These are phyloP conservation scores for Camelus bactrianus DNA, from an alignment of 2,113 vertebrate genomes.

Conservation along the genomic window DNA sequence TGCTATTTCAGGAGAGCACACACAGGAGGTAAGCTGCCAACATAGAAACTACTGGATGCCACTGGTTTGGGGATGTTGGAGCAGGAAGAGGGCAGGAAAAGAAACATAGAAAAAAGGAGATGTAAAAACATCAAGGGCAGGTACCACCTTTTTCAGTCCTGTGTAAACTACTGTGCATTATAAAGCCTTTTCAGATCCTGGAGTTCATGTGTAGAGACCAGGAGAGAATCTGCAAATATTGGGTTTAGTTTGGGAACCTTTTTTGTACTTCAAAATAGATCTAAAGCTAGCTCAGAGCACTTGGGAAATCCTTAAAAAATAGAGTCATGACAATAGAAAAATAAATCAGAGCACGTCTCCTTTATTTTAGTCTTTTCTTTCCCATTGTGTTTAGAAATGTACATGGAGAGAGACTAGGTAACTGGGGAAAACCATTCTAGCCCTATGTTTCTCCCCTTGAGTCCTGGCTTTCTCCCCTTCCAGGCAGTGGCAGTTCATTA, in stretches of 20 bases:
- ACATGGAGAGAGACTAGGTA: neutral
- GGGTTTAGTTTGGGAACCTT: slow-evolving; percentile 43
- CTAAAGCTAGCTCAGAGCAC: slow-evolving; percentile 14
- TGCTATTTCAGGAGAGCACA: neutral
- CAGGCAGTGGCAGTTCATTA: neutral
- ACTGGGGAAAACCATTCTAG: neutral
- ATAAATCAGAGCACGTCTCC: neutral
- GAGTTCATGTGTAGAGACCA: slow-evolving; percentile 12
- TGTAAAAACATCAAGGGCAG: neutral
- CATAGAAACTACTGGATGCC: neutral
- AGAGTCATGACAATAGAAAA: neutral
- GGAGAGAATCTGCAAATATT: slow-evolving; percentile 18
- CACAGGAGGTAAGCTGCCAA: neutral
- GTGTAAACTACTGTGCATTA: neutral
- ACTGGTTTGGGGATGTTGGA: neutral
- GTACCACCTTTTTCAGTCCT: neutral
- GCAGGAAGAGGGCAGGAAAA: neutral
- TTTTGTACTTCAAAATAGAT: neutral
- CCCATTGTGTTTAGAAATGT: neutral
- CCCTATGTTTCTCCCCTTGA: neutral
- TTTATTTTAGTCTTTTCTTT: slow-evolving; percentile 12
- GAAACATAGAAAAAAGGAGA: neutral
- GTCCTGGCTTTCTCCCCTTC: neutral
- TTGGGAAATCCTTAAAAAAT: slow-evolving; percentile 41
- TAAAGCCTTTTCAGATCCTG: neutral